Base-by-base conservation (phyloP, 1,140 invertebrate genomes). In the Venturia canescens region DNA sequence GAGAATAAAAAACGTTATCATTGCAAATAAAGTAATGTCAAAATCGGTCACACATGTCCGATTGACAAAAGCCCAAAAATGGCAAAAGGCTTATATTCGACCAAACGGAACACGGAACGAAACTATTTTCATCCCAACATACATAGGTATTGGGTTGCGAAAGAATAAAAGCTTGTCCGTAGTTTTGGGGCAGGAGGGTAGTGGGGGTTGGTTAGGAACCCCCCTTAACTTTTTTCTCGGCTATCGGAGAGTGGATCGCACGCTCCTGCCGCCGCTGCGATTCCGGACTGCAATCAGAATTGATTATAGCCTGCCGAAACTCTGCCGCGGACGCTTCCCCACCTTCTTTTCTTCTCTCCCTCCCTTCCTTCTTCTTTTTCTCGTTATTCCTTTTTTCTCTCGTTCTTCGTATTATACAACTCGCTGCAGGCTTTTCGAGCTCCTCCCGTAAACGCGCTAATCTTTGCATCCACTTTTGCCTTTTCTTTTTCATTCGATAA, bases 261-360 rank as follows among this genome's bases (percentile, higher is more conserved):
- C 84, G 77, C 50, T 72, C 79, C 70, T 78, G 69, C 72, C 48
- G 72, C 72, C 48, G 80, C 88, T 86, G 83, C 87, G 87, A 88
- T 89, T 84, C 86, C 80, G 87, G 88, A 88, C 87, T 89, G 89
- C 90, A 92, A 91, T 91, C 90, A 92, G 90, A 91, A 91, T 91
- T 91, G 91, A 92, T 92, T 92, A 91, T 91, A 92, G 90, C 90
- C 91, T 91, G 90, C 89, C 90, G 90, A 92, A 92, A 91, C 86
- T 90, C 80, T 79, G 88, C 84, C 87, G 87, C 86, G 87, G 85
- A 82, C 86, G 85, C 85, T 21, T 53, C 53, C 27, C 31, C 26
- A n/a, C 16, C 34, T 21, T 44, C 70, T 44, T 15, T 44, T 16
- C 26, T 16, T 27, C 29, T 27, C 53, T 38, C 53, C 23, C 34